Percentiles rank a stretch among this genome's conserved stretches.
Conservation (phyloP, 2,888 invertebrate species). For the Diachrysia chrysitis region DNA sequence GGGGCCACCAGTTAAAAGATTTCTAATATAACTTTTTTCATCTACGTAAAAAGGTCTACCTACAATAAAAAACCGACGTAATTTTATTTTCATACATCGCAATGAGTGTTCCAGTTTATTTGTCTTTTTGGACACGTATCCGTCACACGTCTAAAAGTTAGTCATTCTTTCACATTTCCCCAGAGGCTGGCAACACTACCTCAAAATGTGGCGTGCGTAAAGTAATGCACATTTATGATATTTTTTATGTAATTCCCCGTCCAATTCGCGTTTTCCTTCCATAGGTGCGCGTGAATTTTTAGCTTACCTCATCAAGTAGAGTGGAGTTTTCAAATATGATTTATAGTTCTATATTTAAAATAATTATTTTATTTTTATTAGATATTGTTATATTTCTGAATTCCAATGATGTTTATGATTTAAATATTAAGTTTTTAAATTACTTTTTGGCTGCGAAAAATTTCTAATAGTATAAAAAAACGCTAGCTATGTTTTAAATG, state of each 20-base stretch:
- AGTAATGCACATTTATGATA: constrained; percentile 35
- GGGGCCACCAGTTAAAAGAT: background rate
- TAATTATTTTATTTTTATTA: background rate
- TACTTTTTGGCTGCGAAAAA: no score
- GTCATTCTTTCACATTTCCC: constrained; percentile 37
- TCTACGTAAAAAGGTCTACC: background rate
- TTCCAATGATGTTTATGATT: no score
- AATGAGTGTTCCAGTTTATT: constrained; percentile 3
- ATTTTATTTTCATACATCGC: background rate
- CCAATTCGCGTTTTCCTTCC: constrained; percentile 38
- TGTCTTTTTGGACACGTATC: constrained; percentile 42
- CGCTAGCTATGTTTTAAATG: no score
- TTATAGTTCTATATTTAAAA: constrained; percentile 33
- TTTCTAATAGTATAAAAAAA: no score
- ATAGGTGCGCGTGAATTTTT: constrained; percentile 43
- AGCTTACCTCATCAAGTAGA: constrained; percentile 49
- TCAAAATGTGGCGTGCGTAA: constrained; percentile 32
- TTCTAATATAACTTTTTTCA: background rate
- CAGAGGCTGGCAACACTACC: constrained; percentile 25
- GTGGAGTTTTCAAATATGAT: constrained; percentile 45
- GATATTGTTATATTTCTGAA: no score
- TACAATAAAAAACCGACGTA: background rate
- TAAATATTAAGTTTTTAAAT: background rate
- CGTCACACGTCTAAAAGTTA: constrained; percentile 29
- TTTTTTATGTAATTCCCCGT: constrained; percentile 40